Percentiles rank a stretch among this genome's conserved stretches.
phyloP scores from a whole-genome alignment of 2,797 vertebrate species.

The Sebastes trivittatus region DNA sequence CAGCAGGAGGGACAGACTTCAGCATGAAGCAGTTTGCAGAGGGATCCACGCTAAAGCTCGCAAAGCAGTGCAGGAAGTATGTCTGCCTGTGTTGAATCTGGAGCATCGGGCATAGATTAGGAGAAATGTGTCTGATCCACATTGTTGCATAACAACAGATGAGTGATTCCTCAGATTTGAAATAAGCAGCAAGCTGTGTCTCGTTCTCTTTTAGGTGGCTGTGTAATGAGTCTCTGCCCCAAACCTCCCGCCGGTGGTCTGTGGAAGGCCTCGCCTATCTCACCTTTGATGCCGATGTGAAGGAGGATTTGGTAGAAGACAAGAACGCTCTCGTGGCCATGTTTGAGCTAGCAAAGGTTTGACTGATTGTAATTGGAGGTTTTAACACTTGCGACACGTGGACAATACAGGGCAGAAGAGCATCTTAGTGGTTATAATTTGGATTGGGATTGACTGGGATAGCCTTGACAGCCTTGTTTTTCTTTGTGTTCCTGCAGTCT shows the following conservation, averaged over 20 bases:
- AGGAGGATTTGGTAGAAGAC: slow-evolving; percentile 95
- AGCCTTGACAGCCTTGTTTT: neutral
- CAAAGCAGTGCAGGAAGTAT: slow-evolving; percentile 98
- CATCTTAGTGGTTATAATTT: neutral
- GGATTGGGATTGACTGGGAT: neutral
- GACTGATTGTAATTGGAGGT: neutral
- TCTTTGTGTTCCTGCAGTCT: slow-evolving; percentile 79
- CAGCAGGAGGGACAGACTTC: slow-evolving; percentile 96
- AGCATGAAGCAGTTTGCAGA: slow-evolving; percentile 99
- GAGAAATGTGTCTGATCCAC: neutral
- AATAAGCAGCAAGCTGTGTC: neutral
- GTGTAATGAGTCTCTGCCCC: slow-evolving; percentile 89
- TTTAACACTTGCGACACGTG: neutral
- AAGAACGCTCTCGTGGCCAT: slow-evolving; percentile 90
- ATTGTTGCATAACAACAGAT: neutral
- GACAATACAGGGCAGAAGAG: neutral
- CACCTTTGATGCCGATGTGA: slow-evolving; percentile 96
- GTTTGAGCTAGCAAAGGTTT: slow-evolving; percentile 93
- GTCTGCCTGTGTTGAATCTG: slow-evolving; percentile 49
- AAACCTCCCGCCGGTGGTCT: slow-evolving; percentile 92
- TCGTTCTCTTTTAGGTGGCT: slow-evolving; percentile 87
- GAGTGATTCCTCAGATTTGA: neutral
- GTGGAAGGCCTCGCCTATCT: slow-evolving; percentile 98
- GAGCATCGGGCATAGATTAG: neutral
- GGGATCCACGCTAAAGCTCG: slow-evolving; percentile 94